A percentile compares a stretch with the other conserved stretches of the same genome.
Evolutionary conservation across 2,888 invertebrate genomes (phyloP).

Genomic region (Boloria selene): DNA sequence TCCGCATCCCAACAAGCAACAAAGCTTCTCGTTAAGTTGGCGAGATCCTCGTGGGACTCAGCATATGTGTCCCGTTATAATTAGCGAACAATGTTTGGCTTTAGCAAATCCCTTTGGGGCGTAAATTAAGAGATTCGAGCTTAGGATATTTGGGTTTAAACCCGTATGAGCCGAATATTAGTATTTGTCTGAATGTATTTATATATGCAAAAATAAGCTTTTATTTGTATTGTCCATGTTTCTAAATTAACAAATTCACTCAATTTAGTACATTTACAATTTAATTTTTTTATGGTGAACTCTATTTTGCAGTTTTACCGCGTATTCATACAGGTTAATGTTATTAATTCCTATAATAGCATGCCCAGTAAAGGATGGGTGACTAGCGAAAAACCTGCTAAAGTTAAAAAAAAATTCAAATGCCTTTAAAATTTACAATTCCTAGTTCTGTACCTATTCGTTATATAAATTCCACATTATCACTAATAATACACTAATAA

Average conservation of each 20-base stretch:
- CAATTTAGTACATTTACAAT: too few relatives aligned
- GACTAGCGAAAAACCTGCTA: too few relatives aligned
- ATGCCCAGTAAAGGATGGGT: too few relatives aligned
- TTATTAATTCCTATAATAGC: too few relatives aligned
- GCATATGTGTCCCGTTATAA: conserved; percentile 80
- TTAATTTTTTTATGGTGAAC: too few relatives aligned
- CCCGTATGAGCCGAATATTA: conserved; percentile 49
- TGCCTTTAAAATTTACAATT: too few relatives aligned
- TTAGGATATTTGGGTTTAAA: conserved; percentile 73
- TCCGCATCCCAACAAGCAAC: conserved; percentile 47
- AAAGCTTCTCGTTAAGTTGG: conserved; percentile 65
- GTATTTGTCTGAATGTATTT: conserved; percentile 30
- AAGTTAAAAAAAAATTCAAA: too few relatives aligned
- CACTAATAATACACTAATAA: too few relatives aligned
- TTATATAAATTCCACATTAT: too few relatives aligned
- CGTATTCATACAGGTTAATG: too few relatives aligned
- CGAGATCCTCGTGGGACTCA: conserved; percentile 74
- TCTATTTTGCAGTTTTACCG: too few relatives aligned
- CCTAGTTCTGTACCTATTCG: too few relatives aligned
- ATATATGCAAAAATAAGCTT: neutral
- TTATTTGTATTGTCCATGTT: neutral
- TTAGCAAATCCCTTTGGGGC: conserved; percentile 81
- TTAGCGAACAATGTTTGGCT: conserved; percentile 83
- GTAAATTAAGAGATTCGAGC: conserved; percentile 82
- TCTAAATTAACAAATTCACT: neutral